A percentile compares a stretch with the other conserved stretches of the same genome.
These are phyloP conservation scores for Cabera pusaria DNA, from an alignment of 2,888 invertebrate species.

Conservation along the genomic window DNA sequence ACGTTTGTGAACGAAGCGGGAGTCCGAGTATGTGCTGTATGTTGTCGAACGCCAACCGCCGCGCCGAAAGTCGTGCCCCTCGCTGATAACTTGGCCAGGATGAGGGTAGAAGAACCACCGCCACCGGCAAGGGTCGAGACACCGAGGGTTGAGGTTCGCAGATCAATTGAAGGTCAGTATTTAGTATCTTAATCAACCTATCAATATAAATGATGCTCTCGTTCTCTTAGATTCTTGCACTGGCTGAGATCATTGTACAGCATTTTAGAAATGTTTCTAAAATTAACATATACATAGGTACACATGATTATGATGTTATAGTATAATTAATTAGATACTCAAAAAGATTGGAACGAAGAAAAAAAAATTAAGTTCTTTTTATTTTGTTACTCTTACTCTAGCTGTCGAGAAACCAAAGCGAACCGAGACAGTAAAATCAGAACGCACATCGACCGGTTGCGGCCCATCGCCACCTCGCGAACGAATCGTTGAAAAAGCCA, in stretches of 20 bases:
- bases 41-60: slow-evolving; percentile 90
- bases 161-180: too few species aligned
- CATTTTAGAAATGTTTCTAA: too few species aligned
- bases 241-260: too few species aligned
- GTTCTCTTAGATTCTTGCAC: too few species aligned
- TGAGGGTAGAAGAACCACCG: slow-evolving; percentile 28
- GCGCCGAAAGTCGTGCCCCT: slow-evolving; percentile 52
- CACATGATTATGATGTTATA: too few species aligned
- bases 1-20: slow-evolving; percentile 93
- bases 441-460: slow-evolving; percentile 82
- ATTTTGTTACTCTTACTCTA: background rate
- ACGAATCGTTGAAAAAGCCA: slow-evolving; percentile 36
- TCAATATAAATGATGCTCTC: too few species aligned
- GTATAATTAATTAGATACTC: too few species aligned
- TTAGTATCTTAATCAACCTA: too few species aligned
- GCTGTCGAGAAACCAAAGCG: slow-evolving; percentile 6
- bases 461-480: slow-evolving; percentile 85
- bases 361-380: too few species aligned
- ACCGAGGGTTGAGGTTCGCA: slow-evolving; percentile 57
- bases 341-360: too few species aligned
- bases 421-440: slow-evolving; percentile 38
- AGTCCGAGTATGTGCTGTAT: slow-evolving; percentile 91
- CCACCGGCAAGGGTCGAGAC: slow-evolving; percentile 18
- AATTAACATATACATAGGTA: too few species aligned
- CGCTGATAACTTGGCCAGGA: slow-evolving; percentile 32